Evolutionary conservation across 2,888 invertebrate species (phyloP).

Genomic region (Caradrina clavipalpis): DNA sequence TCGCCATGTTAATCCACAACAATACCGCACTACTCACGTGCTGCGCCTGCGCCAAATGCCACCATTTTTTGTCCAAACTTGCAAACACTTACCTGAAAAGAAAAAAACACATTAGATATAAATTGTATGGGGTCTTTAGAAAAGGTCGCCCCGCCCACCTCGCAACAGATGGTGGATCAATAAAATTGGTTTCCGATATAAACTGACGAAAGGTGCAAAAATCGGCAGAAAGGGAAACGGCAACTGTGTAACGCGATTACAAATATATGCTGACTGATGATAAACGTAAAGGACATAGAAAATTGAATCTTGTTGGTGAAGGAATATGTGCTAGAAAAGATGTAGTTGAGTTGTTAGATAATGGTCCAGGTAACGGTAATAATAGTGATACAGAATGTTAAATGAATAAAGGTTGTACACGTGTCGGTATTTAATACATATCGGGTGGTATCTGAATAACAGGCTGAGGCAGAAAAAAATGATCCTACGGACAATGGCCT

Average conservation of each 20-base stretch:
- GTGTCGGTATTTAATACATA: constrained; percentile 67
- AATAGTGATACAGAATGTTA: constrained; percentile 74
- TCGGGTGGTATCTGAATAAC: constrained; percentile 62
- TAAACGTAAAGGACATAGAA: constrained; percentile 31
- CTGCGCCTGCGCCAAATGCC: constrained; percentile 64
- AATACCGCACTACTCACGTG: constrained; percentile 72
- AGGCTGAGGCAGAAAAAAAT: constrained; percentile 18
- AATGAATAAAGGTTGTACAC: constrained; percentile 66
- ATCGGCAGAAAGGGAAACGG: constrained; percentile 79
- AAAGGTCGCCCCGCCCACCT: constrained; percentile 80
- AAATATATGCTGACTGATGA: constrained; percentile 59
- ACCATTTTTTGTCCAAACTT: constrained; percentile 70
- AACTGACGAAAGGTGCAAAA: constrained; percentile 80
- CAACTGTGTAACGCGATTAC: constrained; percentile 77
- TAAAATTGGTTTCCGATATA: constrained; percentile 78
- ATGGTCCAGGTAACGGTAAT: constrained; percentile 72
- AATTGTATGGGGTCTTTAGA: constrained; percentile 77
- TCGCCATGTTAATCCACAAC: constrained; percentile 57
- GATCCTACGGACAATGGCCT: constrained; percentile 21
- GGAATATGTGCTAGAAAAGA: constrained; percentile 40
- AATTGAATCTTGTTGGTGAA: constrained; percentile 57
- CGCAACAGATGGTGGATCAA: constrained; percentile 80
- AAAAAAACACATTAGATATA: constrained; percentile 80
- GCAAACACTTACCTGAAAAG: constrained; percentile 82
- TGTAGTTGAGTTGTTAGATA: constrained; percentile 35